Evolutionary conservation across 1,140 invertebrate genomes (phyloP).

Genomic region (Aphelinus certus): DNA sequence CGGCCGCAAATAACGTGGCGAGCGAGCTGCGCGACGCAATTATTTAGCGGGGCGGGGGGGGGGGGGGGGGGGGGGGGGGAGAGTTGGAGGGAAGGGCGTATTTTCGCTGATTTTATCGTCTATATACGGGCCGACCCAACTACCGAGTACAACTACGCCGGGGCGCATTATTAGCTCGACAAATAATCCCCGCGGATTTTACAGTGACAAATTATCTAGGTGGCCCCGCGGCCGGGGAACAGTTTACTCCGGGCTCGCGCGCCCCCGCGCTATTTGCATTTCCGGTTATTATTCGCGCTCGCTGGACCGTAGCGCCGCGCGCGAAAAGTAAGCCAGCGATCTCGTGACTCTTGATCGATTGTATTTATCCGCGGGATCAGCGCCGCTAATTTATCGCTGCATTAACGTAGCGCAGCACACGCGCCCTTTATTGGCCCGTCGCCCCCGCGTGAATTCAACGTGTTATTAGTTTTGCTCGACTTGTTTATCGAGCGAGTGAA

Average conservation of each 20-base stretch:
- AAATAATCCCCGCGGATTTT: conserved; percentile 60
- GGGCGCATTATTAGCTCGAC: conserved; percentile 59
- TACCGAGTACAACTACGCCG: too few species aligned
- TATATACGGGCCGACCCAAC: too few species aligned
- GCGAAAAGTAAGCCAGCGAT: neutral
- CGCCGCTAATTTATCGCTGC: conserved; percentile 4
- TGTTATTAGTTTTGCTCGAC: too few species aligned
- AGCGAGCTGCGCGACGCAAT: conserved; percentile 44
- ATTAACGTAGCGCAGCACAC: neutral
- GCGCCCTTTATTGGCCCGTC: too few species aligned
- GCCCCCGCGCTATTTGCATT: conserved; percentile 47
- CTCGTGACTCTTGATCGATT: conserved; percentile 27
- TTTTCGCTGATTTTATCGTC: conserved; percentile 52
- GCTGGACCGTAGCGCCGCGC: neutral
- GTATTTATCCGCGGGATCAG: conserved; percentile 22
- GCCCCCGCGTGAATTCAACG: too few species aligned
- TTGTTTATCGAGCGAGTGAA: too few species aligned
- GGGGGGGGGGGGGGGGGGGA: too few species aligned
- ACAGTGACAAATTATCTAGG: conserved; percentile 59
- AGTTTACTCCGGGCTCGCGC: conserved; percentile 55
- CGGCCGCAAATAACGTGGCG: neutral
- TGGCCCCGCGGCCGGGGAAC: conserved; percentile 37
- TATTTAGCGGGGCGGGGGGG: conserved; percentile 42
- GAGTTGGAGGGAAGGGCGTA: conserved; percentile 7
- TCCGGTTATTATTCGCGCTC: conserved; percentile 21